These are phyloP conservation scores for Capromys pilorides DNA, from an alignment of 2,797 vertebrate species.

Conservation along the genomic window DNA sequence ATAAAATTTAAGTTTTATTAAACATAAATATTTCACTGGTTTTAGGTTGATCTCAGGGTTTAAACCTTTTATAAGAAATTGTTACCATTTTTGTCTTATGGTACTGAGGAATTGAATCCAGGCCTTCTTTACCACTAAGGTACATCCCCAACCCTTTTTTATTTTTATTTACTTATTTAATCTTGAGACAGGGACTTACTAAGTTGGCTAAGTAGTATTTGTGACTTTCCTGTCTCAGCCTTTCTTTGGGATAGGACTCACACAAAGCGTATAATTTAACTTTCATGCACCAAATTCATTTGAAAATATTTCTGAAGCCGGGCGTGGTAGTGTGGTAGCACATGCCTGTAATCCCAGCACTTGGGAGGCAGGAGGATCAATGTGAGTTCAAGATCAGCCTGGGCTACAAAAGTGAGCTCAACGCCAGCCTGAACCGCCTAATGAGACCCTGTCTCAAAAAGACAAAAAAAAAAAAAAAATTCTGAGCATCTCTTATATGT, in stretches of 20 bases:
- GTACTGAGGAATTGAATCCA: not conserved
- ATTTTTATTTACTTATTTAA: not conserved
- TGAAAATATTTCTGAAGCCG: slow-evolving; percentile 51
- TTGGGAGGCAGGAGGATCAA: too few species aligned
- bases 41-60: not conserved
- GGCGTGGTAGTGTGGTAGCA: too few species aligned
- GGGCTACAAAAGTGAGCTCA: too few species aligned
- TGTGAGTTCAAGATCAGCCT: too few species aligned
- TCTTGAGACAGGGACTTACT: not conserved
- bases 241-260: not conserved
- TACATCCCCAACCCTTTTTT: not conserved
- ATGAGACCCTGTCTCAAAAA: too few species aligned
- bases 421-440: too few species aligned
- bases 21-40: not conserved
- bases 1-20: slow-evolving; percentile 41
- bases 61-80: not conserved
- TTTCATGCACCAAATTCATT: not conserved
- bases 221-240: not conserved
- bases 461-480: too few species aligned
- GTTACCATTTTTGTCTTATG: not conserved
- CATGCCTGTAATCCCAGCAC: too few species aligned
- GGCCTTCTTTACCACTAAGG: not conserved
- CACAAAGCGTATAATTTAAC: not conserved
- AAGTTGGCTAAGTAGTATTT: not conserved
- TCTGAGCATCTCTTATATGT: not conserved